Percentiles rank a stretch among this genome's conserved stretches.
These are phyloP conservation scores for Frankliniella intonsa DNA, from an alignment of 2,888 invertebrate species.

Conservation along the genomic window DNA sequence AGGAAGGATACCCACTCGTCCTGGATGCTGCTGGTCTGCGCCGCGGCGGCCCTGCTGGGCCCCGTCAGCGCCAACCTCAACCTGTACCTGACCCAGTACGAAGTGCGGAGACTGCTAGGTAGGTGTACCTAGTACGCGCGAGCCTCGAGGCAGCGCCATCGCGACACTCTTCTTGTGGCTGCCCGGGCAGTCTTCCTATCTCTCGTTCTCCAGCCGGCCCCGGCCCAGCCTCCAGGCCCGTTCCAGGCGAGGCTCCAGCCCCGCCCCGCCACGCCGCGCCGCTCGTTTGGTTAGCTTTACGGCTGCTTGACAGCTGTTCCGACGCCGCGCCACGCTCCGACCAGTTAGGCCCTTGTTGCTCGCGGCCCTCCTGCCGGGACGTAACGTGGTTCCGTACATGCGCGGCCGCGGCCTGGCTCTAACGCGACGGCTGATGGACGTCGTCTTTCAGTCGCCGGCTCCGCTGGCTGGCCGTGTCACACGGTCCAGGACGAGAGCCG, in stretches of 20 bases:
- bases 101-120: slow-evolving; percentile 11
- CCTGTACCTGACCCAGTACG: slow-evolving; percentile 12
- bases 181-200: not conserved
- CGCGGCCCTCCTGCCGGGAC: not conserved
- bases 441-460: not conserved
- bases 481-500: not conserved
- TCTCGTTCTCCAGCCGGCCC: not conserved
- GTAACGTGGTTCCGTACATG: not conserved
- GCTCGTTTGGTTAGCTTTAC: slow-evolving; percentile 24
- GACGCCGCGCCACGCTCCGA: not conserved
- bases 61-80: slow-evolving; percentile 7
- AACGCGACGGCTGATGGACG: not conserved
- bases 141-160: too few relatives aligned
- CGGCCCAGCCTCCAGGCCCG: not conserved
- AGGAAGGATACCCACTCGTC: not conserved
- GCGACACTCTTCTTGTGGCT: too few relatives aligned
- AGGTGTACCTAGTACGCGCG: not conserved
- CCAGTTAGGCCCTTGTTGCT: not conserved
- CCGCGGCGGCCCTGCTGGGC: not conserved
- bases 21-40: slow-evolving; percentile 8
- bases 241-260: not conserved
- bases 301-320: slow-evolving; percentile 19
- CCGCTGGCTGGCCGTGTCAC: too few relatives aligned
- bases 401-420: not conserved
- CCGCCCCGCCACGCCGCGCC: not conserved